Conservation (phyloP, 1,140 invertebrate species). For the Drosophila baimaii region DNA sequence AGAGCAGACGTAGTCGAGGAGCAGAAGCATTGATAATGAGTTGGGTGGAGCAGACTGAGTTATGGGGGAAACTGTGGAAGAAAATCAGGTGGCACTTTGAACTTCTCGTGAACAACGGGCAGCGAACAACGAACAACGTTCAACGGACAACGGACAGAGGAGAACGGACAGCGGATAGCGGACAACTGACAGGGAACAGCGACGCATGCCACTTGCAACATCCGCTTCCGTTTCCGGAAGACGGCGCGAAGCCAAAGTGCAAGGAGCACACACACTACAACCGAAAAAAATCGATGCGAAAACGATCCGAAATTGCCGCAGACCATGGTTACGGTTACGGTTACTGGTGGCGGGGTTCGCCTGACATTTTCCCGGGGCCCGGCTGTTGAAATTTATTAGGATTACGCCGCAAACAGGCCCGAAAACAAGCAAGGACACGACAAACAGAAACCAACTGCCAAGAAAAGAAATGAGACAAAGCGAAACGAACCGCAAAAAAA, state of each 20-base stretch:
- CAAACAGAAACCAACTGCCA: conserved; percentile 15
- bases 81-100: conserved; percentile 23
- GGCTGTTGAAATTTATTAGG: conserved; percentile 71
- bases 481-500: conserved; percentile 15
- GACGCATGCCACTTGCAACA: conserved; percentile 76
- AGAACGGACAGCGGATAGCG: conserved; percentile 17
- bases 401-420: conserved; percentile 44
- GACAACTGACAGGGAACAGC: conserved; percentile 37
- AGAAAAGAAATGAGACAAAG: conserved; percentile 17
- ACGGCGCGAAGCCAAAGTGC: conserved; percentile 41
- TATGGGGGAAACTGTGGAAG: too few species aligned
- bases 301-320: conserved; percentile 61
- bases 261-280: conserved; percentile 11
- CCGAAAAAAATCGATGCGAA: conserved; percentile 51
- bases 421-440: conserved; percentile 47
- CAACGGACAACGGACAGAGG: conserved; percentile 24
- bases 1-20: not conserved
- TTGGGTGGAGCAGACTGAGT: not conserved
- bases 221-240: conserved; percentile 58
- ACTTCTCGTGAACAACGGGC: conserved; percentile 20
- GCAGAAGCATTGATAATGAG: not conserved
- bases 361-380: conserved; percentile 56
- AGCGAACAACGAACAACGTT: conserved; percentile 3
- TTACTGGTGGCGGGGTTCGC: conserved; percentile 6
- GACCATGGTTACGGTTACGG: conserved; percentile 26